These are phyloP conservation scores for Blennius ocellaris DNA, from an alignment of 2,113 vertebrate genomes.

Conservation along the genomic window DNA sequence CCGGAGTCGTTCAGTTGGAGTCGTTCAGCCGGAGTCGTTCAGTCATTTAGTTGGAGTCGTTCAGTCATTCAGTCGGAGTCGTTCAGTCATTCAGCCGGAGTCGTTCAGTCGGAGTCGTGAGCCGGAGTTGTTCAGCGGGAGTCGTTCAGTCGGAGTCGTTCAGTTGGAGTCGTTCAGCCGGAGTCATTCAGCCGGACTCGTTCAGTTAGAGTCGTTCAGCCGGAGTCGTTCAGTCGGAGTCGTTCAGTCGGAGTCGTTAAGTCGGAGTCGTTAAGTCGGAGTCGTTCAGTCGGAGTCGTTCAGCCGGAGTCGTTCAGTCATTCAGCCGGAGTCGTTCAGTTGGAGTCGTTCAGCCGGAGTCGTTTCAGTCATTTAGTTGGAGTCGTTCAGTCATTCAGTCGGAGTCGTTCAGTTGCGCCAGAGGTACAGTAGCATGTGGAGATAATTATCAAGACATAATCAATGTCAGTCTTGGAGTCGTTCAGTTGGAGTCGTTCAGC, in stretches of 20 bases:
- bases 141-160: too few relatives aligned
- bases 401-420: constrained; percentile 78
- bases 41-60: too few relatives aligned
- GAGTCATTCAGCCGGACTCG: too few relatives aligned
- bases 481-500: too few relatives aligned
- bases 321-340: constrained; percentile 81
- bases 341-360: constrained; percentile 67
- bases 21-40: constrained; percentile 59
- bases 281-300: too few relatives aligned
- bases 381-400: too few relatives aligned
- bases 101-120: constrained; percentile 80
- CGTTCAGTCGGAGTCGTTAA: constrained; percentile 53
- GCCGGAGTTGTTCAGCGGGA: constrained; percentile 53
- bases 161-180: too few relatives aligned
- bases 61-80: too few relatives aligned
- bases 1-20: constrained; percentile 81
- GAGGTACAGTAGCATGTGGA: constrained; percentile 77
- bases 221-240: constrained; percentile 81
- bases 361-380: too few relatives aligned
- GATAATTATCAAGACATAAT: constrained; percentile 79
- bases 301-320: constrained; percentile 81
- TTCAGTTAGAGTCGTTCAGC: constrained; percentile 80
- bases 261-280: too few relatives aligned
- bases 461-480: constrained; percentile 71
- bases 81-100: constrained; percentile 80